Conservation (phyloP, 2,797 vertebrate species). For the Thripadectes ignobilis region DNA sequence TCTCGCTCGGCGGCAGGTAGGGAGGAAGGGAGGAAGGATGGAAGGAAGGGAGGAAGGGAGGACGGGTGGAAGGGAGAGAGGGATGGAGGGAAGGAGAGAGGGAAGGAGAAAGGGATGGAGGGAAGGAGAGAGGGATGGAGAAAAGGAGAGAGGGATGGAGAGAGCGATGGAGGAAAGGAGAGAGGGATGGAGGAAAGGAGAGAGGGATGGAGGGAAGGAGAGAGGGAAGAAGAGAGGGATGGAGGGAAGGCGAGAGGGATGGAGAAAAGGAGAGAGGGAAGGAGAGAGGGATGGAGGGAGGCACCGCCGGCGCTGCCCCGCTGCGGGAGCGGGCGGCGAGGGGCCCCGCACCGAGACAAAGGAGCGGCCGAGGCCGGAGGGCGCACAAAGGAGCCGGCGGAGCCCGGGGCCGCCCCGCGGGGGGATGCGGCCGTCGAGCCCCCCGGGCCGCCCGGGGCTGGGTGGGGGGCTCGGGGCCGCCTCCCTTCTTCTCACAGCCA, state of each 20-base stretch:
- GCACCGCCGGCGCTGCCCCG: not conserved
- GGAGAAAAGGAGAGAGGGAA: not conserved
- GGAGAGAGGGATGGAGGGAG: not conserved
- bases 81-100: not conserved
- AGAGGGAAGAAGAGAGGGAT: not conserved
- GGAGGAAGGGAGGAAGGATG: not conserved
- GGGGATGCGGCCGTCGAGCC: not conserved
- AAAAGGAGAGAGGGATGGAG: not conserved
- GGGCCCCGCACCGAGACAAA: conserved; percentile 13
- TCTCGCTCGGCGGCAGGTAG: not conserved
- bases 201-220: not conserved
- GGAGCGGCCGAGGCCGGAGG: conserved; percentile 22
- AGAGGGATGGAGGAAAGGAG: too few relatives aligned
- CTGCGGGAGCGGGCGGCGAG: not conserved
- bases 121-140: not conserved
- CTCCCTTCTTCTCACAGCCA: not conserved
- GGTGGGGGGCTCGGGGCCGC: not conserved
- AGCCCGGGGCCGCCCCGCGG: not conserved
- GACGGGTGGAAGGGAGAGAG: too few relatives aligned
- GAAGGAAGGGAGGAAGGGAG: too few relatives aligned
- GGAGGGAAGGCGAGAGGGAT: too few relatives aligned
- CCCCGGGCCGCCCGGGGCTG: not conserved
- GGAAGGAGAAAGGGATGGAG: not conserved
- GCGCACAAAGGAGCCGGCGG: conserved; percentile 25
- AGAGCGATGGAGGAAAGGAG: not conserved